Evolutionary conservation across 1,140 invertebrate species (phyloP).

Genomic region (Panagrolaimus sp.): DNA sequence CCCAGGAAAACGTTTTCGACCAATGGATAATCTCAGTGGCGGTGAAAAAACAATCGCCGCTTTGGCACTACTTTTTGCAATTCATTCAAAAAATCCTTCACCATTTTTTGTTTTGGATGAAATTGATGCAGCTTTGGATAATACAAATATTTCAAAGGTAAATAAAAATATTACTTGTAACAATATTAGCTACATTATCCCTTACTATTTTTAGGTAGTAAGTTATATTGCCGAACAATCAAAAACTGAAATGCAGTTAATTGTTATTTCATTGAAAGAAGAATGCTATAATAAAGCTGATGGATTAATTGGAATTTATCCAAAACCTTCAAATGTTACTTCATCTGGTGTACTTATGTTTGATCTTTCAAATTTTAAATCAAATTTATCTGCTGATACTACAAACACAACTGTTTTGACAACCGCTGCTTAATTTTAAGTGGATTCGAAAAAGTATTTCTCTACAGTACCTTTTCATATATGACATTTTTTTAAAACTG

Average conservation of each 20-base stretch:
- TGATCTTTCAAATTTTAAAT: constrained; percentile 29
- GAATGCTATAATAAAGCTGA: constrained; percentile 99
- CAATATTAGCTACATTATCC: background rate
- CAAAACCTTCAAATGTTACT: constrained; percentile 64
- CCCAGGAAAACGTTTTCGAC: background rate
- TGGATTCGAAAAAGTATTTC: no score
- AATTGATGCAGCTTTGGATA: constrained; percentile 1
- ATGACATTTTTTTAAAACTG: no score
- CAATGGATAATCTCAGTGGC: background rate
- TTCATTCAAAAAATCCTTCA: background rate
- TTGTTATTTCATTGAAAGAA: constrained; percentile 98
- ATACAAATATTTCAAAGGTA: background rate
- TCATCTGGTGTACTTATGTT: constrained; percentile 38
- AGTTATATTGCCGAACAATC: constrained; percentile 65
- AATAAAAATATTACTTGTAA: background rate
- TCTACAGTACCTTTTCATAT: no score
- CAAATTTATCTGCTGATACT: background rate
- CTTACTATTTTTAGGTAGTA: constrained; percentile 61
- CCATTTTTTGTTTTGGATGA: constrained; percentile 61
- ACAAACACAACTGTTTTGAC: no score
- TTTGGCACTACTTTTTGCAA: background rate
- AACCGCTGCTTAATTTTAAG: no score
- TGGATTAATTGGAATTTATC: constrained; percentile 91
- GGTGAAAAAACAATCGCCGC: background rate
- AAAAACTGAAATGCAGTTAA: constrained; percentile 74